These are phyloP conservation scores for Trachelus troglodyta DNA, from an alignment of 2,888 invertebrate species.

Conservation along the genomic window DNA sequence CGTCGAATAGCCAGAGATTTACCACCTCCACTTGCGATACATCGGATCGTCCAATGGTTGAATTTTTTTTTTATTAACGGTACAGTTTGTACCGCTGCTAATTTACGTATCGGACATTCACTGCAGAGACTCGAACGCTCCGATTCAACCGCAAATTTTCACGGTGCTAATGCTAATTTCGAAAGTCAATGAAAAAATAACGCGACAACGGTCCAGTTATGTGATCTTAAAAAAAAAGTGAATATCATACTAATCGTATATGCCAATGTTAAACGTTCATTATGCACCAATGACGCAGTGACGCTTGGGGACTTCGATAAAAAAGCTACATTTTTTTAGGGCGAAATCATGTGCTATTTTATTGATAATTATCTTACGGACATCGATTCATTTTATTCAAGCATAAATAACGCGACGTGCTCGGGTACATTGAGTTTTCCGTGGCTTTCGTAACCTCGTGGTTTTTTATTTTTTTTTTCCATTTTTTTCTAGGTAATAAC, in stretches of 20 bases:
- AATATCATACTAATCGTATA: background rate
- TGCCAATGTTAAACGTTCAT: background rate
- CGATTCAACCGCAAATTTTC: background rate
- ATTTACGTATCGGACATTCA: background rate
- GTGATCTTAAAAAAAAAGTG: background rate
- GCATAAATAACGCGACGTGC: background rate
- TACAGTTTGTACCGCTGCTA: background rate
- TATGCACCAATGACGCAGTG: background rate
- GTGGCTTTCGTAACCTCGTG: background rate
- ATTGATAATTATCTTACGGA: background rate
- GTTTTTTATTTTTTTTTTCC: background rate
- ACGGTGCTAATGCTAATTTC: background rate
- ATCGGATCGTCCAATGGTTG: slow-evolving; percentile 21
- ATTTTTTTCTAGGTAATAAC: background rate
- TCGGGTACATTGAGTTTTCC: background rate
- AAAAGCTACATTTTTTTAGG: background rate
- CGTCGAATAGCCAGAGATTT: slow-evolving; percentile 24
- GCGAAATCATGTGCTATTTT: background rate
- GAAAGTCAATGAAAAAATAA: background rate
- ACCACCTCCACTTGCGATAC: slow-evolving; percentile 3
- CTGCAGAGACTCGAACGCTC: background rate
- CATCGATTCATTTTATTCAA: background rate
- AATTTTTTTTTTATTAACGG: slow-evolving; percentile 21
- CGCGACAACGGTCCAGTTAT: background rate
- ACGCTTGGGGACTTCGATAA: background rate